Conservation (phyloP, 1,140 invertebrate species). For the Zelostemma sp. region DNA sequence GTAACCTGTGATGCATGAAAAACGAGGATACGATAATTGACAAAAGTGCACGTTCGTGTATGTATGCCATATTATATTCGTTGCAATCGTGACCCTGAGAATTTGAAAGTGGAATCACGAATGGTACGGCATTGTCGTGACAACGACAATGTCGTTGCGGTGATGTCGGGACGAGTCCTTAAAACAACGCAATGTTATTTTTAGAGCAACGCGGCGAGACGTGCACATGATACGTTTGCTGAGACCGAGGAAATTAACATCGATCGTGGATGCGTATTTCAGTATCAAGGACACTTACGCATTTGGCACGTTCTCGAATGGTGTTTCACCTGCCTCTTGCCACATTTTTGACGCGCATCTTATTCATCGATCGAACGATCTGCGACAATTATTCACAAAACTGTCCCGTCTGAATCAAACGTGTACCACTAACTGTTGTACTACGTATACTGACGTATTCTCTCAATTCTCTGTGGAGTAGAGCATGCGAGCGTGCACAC, state of each 20-base stretch:
- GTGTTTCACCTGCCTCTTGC: constrained; percentile 61
- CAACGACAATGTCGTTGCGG: constrained; percentile 9
- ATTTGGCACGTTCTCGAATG: constrained; percentile 53
- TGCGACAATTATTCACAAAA: constrained; percentile 5
- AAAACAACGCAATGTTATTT: constrained; percentile 50
- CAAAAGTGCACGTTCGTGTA: too few species aligned
- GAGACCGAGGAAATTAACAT: constrained; percentile 15
- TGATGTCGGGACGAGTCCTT: constrained; percentile 12
- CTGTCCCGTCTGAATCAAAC: constrained; percentile 4
- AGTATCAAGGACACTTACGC: constrained; percentile 51
- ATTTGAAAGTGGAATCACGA: too few species aligned
- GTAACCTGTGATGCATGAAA: too few species aligned
- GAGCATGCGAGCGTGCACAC: too few species aligned
- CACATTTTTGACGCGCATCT: constrained; percentile 63
- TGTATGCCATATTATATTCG: too few species aligned
- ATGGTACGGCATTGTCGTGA: background rate
- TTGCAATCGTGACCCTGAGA: too few species aligned
- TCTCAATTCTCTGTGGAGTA: too few species aligned
- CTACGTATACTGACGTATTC: background rate
- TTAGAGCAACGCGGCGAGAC: constrained; percentile 34
- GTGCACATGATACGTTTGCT: constrained; percentile 3
- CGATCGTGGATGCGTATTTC: constrained; percentile 18
- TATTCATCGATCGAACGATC: constrained; percentile 45
- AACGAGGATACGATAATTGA: too few species aligned
- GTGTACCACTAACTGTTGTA: constrained; percentile 1